These are phyloP conservation scores for Trematomus loennbergii DNA, from an alignment of 2,113 vertebrate species.

Conservation along the genomic window DNA sequence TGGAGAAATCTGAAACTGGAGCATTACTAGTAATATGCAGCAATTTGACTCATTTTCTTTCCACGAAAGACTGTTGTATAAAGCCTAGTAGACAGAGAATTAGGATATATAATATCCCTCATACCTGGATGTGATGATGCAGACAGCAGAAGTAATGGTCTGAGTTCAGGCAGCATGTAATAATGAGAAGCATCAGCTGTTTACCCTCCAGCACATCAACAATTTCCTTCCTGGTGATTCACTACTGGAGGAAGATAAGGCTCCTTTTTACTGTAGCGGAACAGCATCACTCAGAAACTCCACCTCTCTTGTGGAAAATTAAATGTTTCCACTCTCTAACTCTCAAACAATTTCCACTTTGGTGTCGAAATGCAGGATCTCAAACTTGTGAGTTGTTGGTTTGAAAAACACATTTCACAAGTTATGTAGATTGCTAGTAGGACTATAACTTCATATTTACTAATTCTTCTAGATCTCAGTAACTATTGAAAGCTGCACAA, in stretches of 20 bases:
- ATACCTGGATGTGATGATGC: neutral
- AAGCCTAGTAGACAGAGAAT: neutral
- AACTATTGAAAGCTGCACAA: neutral
- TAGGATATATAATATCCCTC: neutral
- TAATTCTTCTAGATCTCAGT: neutral
- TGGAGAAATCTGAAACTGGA: neutral
- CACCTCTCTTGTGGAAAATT: too few species aligned
- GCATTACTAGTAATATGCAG: neutral
- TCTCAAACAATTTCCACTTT: neutral
- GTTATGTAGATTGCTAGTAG: neutral
- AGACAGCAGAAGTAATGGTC: neutral
- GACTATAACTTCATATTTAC: neutral
- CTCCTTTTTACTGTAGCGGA: neutral
- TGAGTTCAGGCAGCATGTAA: slow-evolving; percentile 26
- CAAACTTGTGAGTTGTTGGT: neutral
- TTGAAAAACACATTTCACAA: slow-evolving; percentile 1
- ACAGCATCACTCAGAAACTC: neutral
- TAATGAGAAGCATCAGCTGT: slow-evolving; percentile 41
- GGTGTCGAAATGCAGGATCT: neutral
- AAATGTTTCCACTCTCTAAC: neutral
- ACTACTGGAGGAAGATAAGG: slow-evolving; percentile 5
- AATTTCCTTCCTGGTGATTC: slow-evolving; percentile 13
- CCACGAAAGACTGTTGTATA: neutral
- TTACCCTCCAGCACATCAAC: slow-evolving; percentile 15
- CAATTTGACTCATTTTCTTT: neutral